phyloP scores from a whole-genome alignment of 2,113 vertebrate species.

The Oryzias melastigma region DNA sequence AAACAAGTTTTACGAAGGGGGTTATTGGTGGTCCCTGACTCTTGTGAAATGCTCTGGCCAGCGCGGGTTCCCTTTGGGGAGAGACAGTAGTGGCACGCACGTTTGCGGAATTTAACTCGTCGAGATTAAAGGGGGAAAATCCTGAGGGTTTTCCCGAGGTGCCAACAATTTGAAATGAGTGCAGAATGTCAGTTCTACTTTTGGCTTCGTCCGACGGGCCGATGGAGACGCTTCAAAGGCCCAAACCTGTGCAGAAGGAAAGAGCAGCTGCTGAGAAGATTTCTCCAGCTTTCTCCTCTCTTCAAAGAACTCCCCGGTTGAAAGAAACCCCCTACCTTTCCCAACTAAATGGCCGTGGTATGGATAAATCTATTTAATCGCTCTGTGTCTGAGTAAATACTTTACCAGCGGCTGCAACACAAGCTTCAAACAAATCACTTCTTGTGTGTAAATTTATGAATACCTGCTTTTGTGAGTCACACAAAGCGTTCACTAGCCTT shows the following conservation, averaged over 20 bases:
- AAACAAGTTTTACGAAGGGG: constrained; percentile 7
- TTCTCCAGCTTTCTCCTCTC: constrained; percentile 53
- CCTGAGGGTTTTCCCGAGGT: constrained; percentile 38
- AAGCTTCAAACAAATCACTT: constrained; percentile 36
- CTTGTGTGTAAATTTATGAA: constrained; percentile 28
- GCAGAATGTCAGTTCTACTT: constrained; percentile 59
- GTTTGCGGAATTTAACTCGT: constrained; percentile 55
- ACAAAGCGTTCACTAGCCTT: too few relatives aligned
- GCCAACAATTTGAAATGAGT: constrained; percentile 60
- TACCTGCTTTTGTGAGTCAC: constrained; percentile 2
- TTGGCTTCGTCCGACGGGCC: constrained; percentile 52
- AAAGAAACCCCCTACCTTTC: constrained; percentile 59
- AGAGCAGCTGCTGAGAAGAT: constrained; percentile 67
- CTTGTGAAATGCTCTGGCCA: constrained; percentile 18
- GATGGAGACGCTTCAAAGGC: constrained; percentile 68
- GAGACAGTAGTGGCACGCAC: constrained; percentile 38
- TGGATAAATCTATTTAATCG: constrained; percentile 70
- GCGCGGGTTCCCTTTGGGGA: constrained; percentile 7
- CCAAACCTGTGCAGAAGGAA: constrained; percentile 50
- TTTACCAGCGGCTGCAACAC: constrained; percentile 49
- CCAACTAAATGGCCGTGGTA: constrained; percentile 38
- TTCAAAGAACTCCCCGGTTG: constrained; percentile 60
- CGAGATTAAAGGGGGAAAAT: constrained; percentile 52
- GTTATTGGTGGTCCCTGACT: constrained; percentile 27
- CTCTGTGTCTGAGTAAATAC: constrained; percentile 60